Evolutionary conservation across 2,113 vertebrate species (phyloP).

Genomic region (Hoplias malabaricus): DNA sequence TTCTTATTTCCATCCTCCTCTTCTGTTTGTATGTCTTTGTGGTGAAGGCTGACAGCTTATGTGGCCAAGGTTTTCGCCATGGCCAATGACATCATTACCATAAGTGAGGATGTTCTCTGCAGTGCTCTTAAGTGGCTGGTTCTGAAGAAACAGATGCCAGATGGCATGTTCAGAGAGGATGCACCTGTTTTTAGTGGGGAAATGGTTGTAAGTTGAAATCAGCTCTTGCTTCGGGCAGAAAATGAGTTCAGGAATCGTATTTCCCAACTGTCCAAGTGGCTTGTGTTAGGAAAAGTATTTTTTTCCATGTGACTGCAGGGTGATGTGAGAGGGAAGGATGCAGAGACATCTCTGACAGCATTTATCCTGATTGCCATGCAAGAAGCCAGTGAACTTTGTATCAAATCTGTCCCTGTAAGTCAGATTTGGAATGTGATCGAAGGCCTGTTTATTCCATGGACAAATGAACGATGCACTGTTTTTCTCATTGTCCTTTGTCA

Average conservation of each 20-base stretch:
- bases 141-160: slow-evolving; percentile 74
- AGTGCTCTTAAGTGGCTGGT: slow-evolving; percentile 83
- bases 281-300: too few relatives aligned
- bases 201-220: slow-evolving; percentile 74
- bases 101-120: slow-evolving; percentile 74
- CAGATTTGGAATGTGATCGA: background rate
- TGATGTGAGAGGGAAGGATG: slow-evolving; percentile 58
- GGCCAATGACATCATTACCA: slow-evolving; percentile 63
- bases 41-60: slow-evolving; percentile 84
- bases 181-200: slow-evolving; percentile 56
- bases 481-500: background rate
- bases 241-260: too few relatives aligned
- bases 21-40: background rate
- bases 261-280: too few relatives aligned
- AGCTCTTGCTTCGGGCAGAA: background rate
- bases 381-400: slow-evolving; percentile 73
- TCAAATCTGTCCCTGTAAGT: slow-evolving; percentile 73
- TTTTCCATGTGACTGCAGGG: slow-evolving; percentile 67
- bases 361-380: slow-evolving; percentile 81
- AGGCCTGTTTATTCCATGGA: background rate
- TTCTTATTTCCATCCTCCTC: background rate
- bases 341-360: slow-evolving; percentile 81
- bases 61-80: slow-evolving; percentile 87
- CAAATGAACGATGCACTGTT: background rate
- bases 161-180: slow-evolving; percentile 81